phyloP scores from a whole-genome alignment of 2,888 invertebrate species.

The Nymphalis polychloros region DNA sequence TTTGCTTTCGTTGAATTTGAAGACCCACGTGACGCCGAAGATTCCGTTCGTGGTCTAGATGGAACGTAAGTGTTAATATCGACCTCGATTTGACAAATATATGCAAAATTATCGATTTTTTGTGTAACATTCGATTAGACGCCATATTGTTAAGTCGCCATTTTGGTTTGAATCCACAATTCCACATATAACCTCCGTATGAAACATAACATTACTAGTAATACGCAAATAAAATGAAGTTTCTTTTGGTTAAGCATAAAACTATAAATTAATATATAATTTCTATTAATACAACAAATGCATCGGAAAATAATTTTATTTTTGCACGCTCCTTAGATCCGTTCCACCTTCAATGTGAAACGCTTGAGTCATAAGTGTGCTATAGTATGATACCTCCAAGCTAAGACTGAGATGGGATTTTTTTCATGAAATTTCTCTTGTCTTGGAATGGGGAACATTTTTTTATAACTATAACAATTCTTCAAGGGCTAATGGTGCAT shows the following conservation, averaged over 20 bases:
- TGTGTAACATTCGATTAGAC: neutral
- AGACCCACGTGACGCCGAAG: constrained; percentile 93
- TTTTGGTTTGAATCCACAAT: constrained; percentile 33
- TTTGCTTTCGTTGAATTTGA: constrained; percentile 96
- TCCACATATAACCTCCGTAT: constrained; percentile 8
- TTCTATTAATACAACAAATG: too few species aligned
- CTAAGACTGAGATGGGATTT: constrained; percentile 62
- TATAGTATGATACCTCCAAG: constrained; percentile 72
- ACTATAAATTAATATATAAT: too few species aligned
- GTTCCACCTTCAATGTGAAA: constrained; percentile 73
- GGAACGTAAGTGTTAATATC: constrained; percentile 79
- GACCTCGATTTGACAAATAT: neutral
- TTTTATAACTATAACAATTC: neutral
- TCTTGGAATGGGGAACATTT: constrained; percentile 73
- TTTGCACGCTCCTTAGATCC: constrained; percentile 80
- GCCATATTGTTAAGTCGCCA: constrained; percentile 38
- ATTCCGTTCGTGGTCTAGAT: constrained; percentile 90
- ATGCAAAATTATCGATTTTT: constrained; percentile 13
- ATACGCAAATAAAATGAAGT: too few species aligned
- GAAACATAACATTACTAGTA: too few species aligned
- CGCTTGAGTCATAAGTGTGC: constrained; percentile 82
- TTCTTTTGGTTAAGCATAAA: too few species aligned
- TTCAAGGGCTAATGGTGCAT: too few species aligned
- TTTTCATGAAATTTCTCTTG: constrained; percentile 51
- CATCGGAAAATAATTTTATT: neutral